These are phyloP conservation scores for Volucella inflata DNA, from an alignment of 2,888 invertebrate genomes.

Conservation along the genomic window DNA sequence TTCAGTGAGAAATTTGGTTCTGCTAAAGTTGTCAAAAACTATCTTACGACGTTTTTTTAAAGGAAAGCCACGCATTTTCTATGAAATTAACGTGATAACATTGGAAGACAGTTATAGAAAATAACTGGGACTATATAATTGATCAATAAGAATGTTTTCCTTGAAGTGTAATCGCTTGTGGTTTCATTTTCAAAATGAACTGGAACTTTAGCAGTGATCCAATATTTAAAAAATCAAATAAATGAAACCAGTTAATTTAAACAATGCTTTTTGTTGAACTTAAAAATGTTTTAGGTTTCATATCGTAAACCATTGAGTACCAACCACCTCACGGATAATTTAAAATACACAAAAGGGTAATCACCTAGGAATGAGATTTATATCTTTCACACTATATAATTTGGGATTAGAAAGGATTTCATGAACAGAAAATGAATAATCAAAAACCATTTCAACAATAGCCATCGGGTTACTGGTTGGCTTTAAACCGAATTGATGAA, in stretches of 20 bases:
- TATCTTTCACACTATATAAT: constrained; percentile 26
- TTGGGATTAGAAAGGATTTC: constrained; percentile 29
- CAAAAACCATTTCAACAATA: constrained; percentile 4
- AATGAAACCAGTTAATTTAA: background rate
- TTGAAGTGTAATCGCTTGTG: no score
- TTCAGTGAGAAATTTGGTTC: no score
- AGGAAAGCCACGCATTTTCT: no score
- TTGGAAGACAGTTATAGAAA: no score
- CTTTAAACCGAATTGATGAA: constrained; percentile 38
- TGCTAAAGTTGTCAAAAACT: no score
- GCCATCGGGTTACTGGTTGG: background rate
- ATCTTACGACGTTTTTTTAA: no score
- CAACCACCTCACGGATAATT: background rate
- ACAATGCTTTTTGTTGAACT: background rate
- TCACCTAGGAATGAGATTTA: constrained; percentile 9
- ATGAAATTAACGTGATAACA: no score
- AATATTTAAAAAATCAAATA: background rate
- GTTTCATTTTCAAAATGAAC: no score
- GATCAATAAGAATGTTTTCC: no score
- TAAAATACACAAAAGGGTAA: background rate
- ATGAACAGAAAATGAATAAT: constrained; percentile 26
- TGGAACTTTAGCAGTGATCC: no score
- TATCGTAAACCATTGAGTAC: background rate
- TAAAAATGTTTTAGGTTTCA: background rate
- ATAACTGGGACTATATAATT: no score